Conservation (phyloP, 1,140 invertebrate genomes). For the Aphaenogaster rudis region DNA sequence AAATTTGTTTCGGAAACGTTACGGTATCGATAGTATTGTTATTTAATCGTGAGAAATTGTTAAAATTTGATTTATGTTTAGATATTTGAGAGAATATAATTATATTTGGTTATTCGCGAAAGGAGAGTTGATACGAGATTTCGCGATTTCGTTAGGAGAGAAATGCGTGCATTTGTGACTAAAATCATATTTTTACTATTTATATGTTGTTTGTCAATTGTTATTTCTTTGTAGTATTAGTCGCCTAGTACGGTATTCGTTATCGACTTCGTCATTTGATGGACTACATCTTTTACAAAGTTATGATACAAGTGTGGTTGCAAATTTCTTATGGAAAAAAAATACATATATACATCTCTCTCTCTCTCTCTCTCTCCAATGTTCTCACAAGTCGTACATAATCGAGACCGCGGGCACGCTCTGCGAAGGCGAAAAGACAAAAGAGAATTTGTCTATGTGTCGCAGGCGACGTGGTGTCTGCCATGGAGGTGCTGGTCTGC, state of each 20-base stretch:
- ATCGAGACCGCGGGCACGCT: not conserved
- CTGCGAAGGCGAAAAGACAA: not conserved
- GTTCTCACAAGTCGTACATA: too few species aligned
- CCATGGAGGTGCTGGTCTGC: conserved; percentile 95
- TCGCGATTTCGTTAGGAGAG: not conserved
- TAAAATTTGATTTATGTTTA: not conserved
- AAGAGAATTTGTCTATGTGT: conserved; percentile 58
- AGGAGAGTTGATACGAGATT: not conserved
- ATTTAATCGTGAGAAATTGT: not conserved
- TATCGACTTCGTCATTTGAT: not conserved
- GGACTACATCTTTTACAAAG: not conserved
- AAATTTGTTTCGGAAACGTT: not conserved
- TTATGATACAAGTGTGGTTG: not conserved
- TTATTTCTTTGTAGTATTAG: not conserved
- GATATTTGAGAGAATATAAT: not conserved
- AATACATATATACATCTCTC: too few species aligned
- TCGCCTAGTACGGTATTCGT: not conserved
- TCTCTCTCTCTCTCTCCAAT: not conserved
- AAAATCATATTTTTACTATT: not conserved
- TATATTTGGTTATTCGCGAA: not conserved
- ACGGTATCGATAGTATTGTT: not conserved
- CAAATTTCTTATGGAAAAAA: not conserved
- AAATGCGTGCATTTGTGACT: not conserved
- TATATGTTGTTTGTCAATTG: not conserved
- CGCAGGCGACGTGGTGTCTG: conserved; percentile 94